These are phyloP conservation scores for Synodontis membranacea DNA, from an alignment of 2,113 vertebrate species.

Conservation along the genomic window DNA sequence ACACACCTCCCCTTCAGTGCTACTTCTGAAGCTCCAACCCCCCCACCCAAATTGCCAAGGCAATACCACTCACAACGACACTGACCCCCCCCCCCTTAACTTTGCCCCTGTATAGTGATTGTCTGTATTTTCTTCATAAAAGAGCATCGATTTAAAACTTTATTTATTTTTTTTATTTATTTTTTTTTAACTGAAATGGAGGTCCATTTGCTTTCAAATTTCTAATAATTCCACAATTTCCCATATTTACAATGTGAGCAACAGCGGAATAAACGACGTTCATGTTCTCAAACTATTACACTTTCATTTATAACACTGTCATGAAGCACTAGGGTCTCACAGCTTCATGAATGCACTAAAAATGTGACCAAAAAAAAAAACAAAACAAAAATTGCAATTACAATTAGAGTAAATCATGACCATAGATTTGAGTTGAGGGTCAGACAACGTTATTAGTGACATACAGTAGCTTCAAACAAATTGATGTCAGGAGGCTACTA, in stretches of 20 bases:
- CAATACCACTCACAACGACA: too few species aligned
- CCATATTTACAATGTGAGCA: not conserved
- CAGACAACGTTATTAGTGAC: not conserved
- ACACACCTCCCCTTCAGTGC: too few species aligned
- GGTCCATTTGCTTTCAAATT: not conserved
- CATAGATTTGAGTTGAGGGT: too few species aligned
- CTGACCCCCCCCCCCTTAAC: too few species aligned
- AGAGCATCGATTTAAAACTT: not conserved
- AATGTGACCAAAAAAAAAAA: not conserved
- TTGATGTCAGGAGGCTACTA: not conserved
- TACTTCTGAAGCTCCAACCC: too few species aligned
- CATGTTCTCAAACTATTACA: not conserved
- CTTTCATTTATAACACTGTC: not conserved
- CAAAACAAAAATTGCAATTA: not conserved
- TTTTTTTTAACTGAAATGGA: not conserved
- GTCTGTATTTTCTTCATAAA: not conserved
- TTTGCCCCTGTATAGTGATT: too few species aligned
- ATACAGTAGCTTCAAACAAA: not conserved
- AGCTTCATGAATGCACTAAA: not conserved
- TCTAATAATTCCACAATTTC: not conserved
- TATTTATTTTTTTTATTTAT: too few species aligned
- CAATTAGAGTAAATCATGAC: not conserved
- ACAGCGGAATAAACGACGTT: not conserved
- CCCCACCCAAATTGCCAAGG: too few species aligned
- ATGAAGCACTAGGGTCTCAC: not conserved